phyloP scores from a whole-genome alignment of 2,888 invertebrate species.

The Molanna angustata region DNA sequence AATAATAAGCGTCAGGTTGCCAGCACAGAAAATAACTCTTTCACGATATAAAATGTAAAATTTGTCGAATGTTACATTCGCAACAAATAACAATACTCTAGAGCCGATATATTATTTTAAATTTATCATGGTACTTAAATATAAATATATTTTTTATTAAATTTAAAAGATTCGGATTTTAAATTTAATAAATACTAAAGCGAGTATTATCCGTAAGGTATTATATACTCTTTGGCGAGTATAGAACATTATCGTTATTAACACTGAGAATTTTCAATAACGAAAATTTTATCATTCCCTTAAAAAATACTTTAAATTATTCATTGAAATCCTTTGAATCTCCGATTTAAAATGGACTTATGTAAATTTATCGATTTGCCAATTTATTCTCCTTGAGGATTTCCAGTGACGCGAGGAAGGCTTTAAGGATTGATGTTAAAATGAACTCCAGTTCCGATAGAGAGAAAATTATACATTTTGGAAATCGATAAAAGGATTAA shows the following conservation, averaged over 20 bases:
- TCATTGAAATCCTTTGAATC: constrained; percentile 6
- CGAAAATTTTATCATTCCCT: no score
- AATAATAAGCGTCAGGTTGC: no score
- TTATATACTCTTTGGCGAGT: not conserved
- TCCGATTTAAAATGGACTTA: constrained; percentile 9
- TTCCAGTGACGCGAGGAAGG: constrained; percentile 17
- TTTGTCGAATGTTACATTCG: no score
- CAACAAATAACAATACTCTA: no score
- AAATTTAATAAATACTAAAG: not conserved
- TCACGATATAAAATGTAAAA: no score
- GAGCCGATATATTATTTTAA: no score
- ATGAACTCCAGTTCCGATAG: constrained; percentile 10
- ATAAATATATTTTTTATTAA: no score
- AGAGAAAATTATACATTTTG: constrained; percentile 8
- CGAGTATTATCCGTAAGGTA: not conserved
- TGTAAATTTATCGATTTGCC: constrained; percentile 11
- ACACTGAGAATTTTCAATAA: not conserved
- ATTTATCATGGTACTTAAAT: no score
- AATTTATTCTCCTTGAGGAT: constrained; percentile 28
- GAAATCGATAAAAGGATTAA: constrained; percentile 27
- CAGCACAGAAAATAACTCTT: no score
- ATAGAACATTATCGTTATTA: not conserved
- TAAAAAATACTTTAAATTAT: constrained; percentile 1
- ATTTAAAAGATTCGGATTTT: not conserved
- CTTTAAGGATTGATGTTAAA: constrained; percentile 19